These are phyloP conservation scores for Ptyas mucosa DNA, from an alignment of 2,113 vertebrate species.

Conservation along the genomic window DNA sequence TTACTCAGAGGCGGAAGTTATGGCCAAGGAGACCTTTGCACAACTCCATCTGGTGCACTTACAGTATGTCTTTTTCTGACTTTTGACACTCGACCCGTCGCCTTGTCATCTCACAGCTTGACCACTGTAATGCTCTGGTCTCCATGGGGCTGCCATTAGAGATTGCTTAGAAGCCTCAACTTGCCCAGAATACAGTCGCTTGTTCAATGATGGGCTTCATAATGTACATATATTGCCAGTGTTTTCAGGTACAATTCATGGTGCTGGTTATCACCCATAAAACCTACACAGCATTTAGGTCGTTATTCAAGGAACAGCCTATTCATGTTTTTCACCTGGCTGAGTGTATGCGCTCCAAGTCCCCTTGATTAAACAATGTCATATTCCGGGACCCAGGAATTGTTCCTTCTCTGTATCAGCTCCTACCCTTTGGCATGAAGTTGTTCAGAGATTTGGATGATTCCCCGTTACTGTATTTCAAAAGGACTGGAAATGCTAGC, in stretches of 20 bases:
- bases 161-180: background rate
- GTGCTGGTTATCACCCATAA: background rate
- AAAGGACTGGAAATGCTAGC: background rate
- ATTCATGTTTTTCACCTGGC: background rate
- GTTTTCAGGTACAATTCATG: background rate
- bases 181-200: background rate
- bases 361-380: background rate
- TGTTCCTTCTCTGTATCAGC: background rate
- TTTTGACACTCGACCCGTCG: background rate
- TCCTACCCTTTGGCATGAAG: background rate
- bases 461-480: background rate
- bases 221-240: background rate
- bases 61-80: background rate
- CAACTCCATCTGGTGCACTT: background rate
- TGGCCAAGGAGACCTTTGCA: background rate
- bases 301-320: background rate
- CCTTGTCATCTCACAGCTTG: background rate
- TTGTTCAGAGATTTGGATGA: background rate
- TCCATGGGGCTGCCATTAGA: background rate
- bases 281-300: background rate
- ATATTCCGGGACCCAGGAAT: background rate
- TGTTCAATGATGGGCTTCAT: background rate
- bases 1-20: background rate
- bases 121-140: background rate
- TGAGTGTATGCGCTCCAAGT: background rate